Base-by-base conservation (phyloP, 1,140 invertebrate species). In the Leptonema lineaticorne region DNA sequence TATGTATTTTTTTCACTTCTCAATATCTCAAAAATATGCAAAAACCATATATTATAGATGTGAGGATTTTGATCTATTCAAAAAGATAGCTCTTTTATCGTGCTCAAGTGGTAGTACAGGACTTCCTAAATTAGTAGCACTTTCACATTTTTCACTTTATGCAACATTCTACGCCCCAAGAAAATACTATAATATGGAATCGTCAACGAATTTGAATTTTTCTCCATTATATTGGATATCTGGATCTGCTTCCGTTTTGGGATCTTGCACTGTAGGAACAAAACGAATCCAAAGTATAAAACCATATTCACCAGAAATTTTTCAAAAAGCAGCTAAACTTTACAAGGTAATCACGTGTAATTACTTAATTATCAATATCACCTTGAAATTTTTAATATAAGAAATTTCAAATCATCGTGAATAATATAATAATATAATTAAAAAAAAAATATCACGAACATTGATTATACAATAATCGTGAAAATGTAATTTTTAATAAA, bases 91-190 rank as follows among this genome's bases (percentile, higher is more conserved):
- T 11, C 48, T 73, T 46, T 48, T 70, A 28, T 27, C 29, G 16
- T 70, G 68, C 28, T 73, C 71, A 0, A 70, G 71, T 62, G 71
- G 71, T 24, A 70, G 68, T n/a, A 73, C 65, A 5, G 71, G 71
- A 30, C 30, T 70, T 1, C 71, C 68, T 8, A 70, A 69, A 66
- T 65, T 68, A 18, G 66, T 73, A n/a, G 62, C 67, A n/a, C 30
- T 64, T 5, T 46, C 62, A 4, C 71, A 73, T 58, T 62, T 48
- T 22, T 45, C 56, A 9, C 27, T 53, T 8, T 53, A 11, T 26
- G 7, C 63, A 18, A 7, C 29, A 14, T 0, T 58, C n/a, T 56
- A 26, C 9, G 8, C 22, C 20, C 18, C 57, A 1, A 22, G 57
- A 5, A 33, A 16, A 30, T n/a, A n/a, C n/a, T n/a, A n/a, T n/a